Evolutionary conservation across 2,888 invertebrate species (phyloP), one percentile per base, ranked within the genome.

Genomic region (Hipparchia semele): DNA sequence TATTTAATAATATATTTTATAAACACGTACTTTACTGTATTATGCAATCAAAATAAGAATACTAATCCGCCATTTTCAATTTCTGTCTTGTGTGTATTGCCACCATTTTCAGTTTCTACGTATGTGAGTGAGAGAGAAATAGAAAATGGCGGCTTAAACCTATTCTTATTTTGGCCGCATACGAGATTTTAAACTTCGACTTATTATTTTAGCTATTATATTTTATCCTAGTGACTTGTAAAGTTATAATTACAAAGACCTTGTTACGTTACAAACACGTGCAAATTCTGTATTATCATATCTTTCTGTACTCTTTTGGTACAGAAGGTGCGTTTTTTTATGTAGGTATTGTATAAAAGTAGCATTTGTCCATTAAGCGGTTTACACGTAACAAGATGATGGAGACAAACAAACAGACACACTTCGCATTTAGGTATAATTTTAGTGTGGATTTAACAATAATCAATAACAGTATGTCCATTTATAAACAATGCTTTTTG

Each of bases 201-300:
- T 69, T 73, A 51, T 53, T 49, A 39, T 23, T 62, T 61, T 51
- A 46, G 56, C 23, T 13, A 6, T n/a, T 69, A 75, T 69, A 68
- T 73, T 75, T 73, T 69, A 75, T 71, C 68, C 69, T 8, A 45
- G 66, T 69, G 73, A 75, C 75, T 70, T 72, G 61, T 67, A 67
- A 62, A 68, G 67, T 61, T 49, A 46, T 49, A 46, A 46, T 74
- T 45, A 23, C 23, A 70, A 68, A 67, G 56, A 49, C 68, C 73
- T 23, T 68, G 65, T 68, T 23, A 23, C 64, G 70, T 67, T 56
- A n/a, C 56, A 13, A 13, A n/a, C 6, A n/a, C 12, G 54, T 5
- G 10, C n/a, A n/a, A n/a, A 49, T 49, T 49, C 1, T 6, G 7
- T 49, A 49, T 49, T 49, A 7, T 39, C 3, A 49, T 7, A 49